phyloP scores from a whole-genome alignment of 2,113 vertebrate species.

The Pseudorasbora parva region DNA sequence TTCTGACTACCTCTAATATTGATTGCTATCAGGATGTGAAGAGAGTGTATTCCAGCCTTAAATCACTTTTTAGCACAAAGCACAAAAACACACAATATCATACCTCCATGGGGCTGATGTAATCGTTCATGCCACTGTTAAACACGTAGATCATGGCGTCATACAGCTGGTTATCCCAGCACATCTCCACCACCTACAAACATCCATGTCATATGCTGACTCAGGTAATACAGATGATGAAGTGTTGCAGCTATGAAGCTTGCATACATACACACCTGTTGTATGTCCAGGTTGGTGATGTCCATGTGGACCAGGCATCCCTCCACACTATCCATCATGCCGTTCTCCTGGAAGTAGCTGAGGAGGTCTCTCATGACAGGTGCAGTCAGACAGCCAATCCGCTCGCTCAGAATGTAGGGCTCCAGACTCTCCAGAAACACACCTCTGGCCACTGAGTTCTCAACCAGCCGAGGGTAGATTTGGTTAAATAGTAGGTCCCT shows the following conservation, averaged over 20 bases:
- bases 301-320: conserved; percentile 97
- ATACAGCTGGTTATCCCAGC: conserved; percentile 93
- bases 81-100: background rate
- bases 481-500: conserved; percentile 94
- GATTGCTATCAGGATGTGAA: too few relatives aligned
- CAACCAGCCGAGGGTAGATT: conserved; percentile 87
- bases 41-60: too few relatives aligned
- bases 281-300: conserved; percentile 95
- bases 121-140: conserved; percentile 97
- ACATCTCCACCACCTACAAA: conserved; percentile 89
- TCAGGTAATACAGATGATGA: background rate
- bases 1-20: too few relatives aligned
- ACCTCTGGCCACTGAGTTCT: conserved; percentile 91
- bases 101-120: conserved; percentile 97
- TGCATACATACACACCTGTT: conserved; percentile 80
- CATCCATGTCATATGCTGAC: background rate
- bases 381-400: conserved; percentile 88
- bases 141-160: conserved; percentile 98
- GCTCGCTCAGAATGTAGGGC: conserved; percentile 90
- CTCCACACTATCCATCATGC: conserved; percentile 93
- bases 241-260: background rate
- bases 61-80: background rate
- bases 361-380: conserved; percentile 95
- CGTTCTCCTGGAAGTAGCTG: conserved; percentile 91
- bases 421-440: conserved; percentile 94